These are phyloP conservation scores for Stigmatopora nigra DNA, from an alignment of 2,113 vertebrate genomes.

Conservation along the genomic window DNA sequence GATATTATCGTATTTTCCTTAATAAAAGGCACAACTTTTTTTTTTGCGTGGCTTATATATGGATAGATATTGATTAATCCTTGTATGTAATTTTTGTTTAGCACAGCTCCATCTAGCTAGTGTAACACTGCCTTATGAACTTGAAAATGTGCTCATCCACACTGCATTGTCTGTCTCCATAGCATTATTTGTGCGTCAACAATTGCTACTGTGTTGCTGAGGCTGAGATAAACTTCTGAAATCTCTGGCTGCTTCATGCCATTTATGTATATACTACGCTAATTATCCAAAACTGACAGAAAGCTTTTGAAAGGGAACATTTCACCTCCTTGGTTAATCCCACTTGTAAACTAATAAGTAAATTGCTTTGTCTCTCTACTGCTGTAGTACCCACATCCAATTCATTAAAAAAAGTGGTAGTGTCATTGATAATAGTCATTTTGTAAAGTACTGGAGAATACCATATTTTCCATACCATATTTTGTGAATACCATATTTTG, in stretches of 20 bases:
- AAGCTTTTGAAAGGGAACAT: slow-evolving; percentile 14
- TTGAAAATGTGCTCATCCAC: slow-evolving; percentile 43
- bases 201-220: slow-evolving; percentile 18
- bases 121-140: not conserved
- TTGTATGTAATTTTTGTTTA: too few species aligned
- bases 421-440: slow-evolving; percentile 75
- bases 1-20: too few species aligned
- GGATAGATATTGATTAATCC: too few species aligned
- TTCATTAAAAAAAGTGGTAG: slow-evolving; percentile 76
- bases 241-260: not conserved
- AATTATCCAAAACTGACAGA: slow-evolving; percentile 18
- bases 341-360: slow-evolving; percentile 25
- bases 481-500: too few species aligned
- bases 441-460: slow-evolving; percentile 68
- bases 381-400: slow-evolving; percentile 60
- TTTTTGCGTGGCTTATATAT: too few species aligned
- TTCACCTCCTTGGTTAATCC: slow-evolving; percentile 35
- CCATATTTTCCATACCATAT: too few species aligned
- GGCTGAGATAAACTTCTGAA: not conserved
- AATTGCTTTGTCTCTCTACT: slow-evolving; percentile 49
- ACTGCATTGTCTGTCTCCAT: slow-evolving; percentile 30
- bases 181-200: slow-evolving; percentile 34
- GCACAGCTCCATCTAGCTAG: too few species aligned
- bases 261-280: slow-evolving; percentile 4
- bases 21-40: too few species aligned